Evolutionary conservation across 2,888 invertebrate genomes (phyloP), one percentile per base, ranked within the genome.

Genomic region (Tinea semifulvella): DNA sequence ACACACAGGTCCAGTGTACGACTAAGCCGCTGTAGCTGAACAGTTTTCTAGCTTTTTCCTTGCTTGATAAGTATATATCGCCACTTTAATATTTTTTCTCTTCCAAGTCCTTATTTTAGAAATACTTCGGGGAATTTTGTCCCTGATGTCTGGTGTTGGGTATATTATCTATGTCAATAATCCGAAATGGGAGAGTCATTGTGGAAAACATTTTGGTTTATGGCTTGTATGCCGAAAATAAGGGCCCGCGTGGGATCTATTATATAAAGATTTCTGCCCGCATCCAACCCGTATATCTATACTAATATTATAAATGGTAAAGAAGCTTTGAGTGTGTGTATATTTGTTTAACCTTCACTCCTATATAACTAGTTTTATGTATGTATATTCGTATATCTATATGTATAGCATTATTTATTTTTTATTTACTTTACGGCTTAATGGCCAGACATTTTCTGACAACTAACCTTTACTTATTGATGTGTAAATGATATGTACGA

Each of bases 121-220:
- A 66, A 65, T 63, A 53, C 56, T 68, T 68, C 66, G 68, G 53
- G 47, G 68, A 63, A 71, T 50, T 53, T 49, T 47, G 45, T 47
- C 52, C 55, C 46, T 28, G 22, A 14, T n/a, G 55, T 55, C 50
- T 35, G 49, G 53, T 58, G 53, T 56, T 58, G 25, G 53, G 65
- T 65, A 69, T 66, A 76, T 75, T 75, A 75, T 77, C 74, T 70
- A 56, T 69, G 72, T 72, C 77, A 74, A 76, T 75, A 72, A 68
- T 61, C 61, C 53, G 59, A 65, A 63, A 67, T 60, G 65, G 60
- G 35, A 57, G 61, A 63, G 60, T 63, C 71, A 65, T 70, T 76
- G 72, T 68, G 65, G 70, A 66, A 71, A 73, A 67, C 69, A 75
- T 76, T 72, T 65, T 64, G 61, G 61, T 68, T 63, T 69, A 76